Percentiles rank a stretch among this genome's conserved stretches.
Evolutionary conservation across 2,113 vertebrate species (phyloP).

Genomic region (Poicephalus gulielmi): DNA sequence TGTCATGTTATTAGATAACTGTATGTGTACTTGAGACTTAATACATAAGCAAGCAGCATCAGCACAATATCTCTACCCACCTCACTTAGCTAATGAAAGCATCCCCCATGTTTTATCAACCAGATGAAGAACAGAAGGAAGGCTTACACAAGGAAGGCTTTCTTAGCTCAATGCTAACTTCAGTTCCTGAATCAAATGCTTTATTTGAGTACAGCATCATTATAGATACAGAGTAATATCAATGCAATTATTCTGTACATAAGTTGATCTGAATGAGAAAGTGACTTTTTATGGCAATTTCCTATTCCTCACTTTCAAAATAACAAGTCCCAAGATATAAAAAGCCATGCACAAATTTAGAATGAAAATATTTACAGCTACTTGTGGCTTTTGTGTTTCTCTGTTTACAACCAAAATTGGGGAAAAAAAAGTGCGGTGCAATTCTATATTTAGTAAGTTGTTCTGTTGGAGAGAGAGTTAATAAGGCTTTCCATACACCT

Average conservation of each 20-base stretch:
- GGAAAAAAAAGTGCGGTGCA: not conserved
- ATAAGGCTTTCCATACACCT: conserved; percentile 31
- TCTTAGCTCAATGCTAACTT: not conserved
- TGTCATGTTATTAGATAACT: not conserved
- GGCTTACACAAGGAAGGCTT: not conserved
- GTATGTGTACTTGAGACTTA: not conserved
- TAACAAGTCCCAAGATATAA: not conserved
- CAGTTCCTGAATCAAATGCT: not conserved
- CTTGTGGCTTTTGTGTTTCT: conserved; percentile 66
- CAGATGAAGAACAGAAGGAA: not conserved
- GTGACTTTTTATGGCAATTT: not conserved
- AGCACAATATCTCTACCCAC: not conserved
- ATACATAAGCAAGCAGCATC: not conserved
- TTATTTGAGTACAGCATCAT: not conserved
- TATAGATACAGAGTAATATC: not conserved
- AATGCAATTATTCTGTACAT: not conserved
- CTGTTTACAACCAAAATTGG: conserved; percentile 68
- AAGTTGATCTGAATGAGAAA: not conserved
- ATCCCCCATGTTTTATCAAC: not conserved
- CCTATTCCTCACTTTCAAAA: not conserved
- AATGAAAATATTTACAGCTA: not conserved
- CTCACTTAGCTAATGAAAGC: not conserved
- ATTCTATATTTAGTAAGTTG: conserved; percentile 23
- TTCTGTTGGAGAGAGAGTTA: conserved; percentile 48
- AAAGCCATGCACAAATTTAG: not conserved